These are phyloP conservation scores for Sylvia borin DNA, from an alignment of 2,797 vertebrate genomes.

Conservation along the genomic window DNA sequence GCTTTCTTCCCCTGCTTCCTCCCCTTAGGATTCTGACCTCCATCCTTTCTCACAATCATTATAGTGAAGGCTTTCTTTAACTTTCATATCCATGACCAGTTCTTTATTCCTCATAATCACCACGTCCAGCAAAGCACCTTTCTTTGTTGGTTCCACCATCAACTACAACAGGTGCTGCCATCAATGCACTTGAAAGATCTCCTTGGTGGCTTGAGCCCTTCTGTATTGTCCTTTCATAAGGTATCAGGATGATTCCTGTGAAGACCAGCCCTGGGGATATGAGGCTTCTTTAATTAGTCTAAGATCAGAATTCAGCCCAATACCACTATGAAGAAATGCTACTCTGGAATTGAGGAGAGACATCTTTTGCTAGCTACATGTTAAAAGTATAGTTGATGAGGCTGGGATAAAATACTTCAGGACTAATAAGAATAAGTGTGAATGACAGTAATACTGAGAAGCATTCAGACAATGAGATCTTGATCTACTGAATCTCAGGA, in stretches of 20 bases:
- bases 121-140: neutral
- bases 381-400: neutral
- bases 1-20: neutral
- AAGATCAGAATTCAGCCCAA: neutral
- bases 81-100: neutral
- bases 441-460: neutral
- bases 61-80: neutral
- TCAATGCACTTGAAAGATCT: neutral
- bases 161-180: neutral
- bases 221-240: neutral
- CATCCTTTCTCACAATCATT: neutral
- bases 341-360: neutral
- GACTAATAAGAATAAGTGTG: neutral
- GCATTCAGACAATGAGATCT: neutral
- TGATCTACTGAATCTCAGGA: neutral
- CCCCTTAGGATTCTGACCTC: neutral
- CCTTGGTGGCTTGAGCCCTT: neutral
- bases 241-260: neutral
- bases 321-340: neutral
- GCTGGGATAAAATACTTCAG: neutral
- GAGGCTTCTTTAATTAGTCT: neutral
- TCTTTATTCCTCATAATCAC: neutral
- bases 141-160: neutral
- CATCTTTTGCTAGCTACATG: neutral
- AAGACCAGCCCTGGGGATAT: neutral